Conservation (phyloP, 2,888 invertebrate genomes). For the Cremastinae sp. region DNA sequence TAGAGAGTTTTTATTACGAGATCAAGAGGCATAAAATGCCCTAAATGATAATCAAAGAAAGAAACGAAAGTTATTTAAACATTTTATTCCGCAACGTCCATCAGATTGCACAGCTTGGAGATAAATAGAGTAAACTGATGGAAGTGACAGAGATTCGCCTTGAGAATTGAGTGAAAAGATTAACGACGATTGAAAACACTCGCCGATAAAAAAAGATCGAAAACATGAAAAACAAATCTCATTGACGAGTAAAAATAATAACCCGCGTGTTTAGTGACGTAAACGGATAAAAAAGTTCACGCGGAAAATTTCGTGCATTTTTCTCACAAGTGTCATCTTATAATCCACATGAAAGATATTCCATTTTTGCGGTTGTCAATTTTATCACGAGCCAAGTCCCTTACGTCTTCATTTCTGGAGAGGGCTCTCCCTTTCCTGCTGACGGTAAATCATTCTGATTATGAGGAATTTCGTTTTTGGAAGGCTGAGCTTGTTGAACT, state of each 20-base stretch:
- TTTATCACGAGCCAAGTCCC: not conserved
- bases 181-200: no score
- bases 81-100: no score
- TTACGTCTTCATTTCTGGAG: constrained; percentile 17
- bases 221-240: not conserved
- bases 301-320: not conserved
- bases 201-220: not conserved
- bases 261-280: constrained; percentile 7
- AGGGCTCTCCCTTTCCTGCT: constrained; percentile 9
- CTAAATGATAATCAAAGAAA: no score
- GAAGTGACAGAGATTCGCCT: no score
- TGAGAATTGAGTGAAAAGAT: no score
- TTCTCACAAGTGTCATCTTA: not conserved
- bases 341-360: constrained; percentile 7
- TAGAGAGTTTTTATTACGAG: no score
- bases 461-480: constrained; percentile 67
- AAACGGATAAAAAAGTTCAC: not conserved
- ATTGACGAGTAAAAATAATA: not conserved
- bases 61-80: no score
- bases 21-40: no score
- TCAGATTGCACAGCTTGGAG: no score
- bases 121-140: no score
- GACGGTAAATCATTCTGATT: constrained; percentile 40
- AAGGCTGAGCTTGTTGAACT: constrained; percentile 20
- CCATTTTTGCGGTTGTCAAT: not conserved